Evolutionary conservation across 2,888 invertebrate species (phyloP).

Genomic region (Agrotis ipsilon): DNA sequence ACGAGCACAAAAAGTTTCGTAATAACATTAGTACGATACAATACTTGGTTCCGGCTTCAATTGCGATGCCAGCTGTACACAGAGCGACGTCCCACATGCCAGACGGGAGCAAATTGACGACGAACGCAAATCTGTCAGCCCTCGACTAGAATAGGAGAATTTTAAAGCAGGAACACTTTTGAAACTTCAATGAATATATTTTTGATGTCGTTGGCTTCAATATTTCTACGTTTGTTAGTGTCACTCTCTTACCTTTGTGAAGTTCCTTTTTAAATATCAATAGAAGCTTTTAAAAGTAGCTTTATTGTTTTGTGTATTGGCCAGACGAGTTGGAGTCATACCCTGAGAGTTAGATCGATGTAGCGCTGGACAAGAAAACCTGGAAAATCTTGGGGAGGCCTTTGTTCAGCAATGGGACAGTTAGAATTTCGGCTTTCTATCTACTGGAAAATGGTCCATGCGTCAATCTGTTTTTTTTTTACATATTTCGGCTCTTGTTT

Average conservation of each 20-base stretch:
- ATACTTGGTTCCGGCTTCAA: conserved; percentile 5
- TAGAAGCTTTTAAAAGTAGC: neutral
- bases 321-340: too few species aligned
- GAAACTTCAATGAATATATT: conserved; percentile 35
- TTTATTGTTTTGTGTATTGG: too few species aligned
- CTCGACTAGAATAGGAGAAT: conserved; percentile 41
- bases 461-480: neutral
- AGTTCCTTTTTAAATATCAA: neutral
- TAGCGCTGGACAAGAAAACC: too few species aligned
- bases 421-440: neutral
- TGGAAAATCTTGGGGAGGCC: too few species aligned
- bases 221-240: neutral
- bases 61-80: conserved; percentile 49
- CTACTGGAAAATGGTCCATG: neutral
- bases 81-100: conserved; percentile 27
- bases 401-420: too few species aligned
- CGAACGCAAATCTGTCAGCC: conserved; percentile 61
- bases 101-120: conserved; percentile 54
- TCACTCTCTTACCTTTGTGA: neutral
- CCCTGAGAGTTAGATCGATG: too few species aligned
- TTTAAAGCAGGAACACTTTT: conserved; percentile 37
- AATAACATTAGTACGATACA: conserved; percentile 33
- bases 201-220: conserved; percentile 20
- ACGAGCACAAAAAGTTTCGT: conserved; percentile 40
- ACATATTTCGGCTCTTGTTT: too few species aligned